Conservation (phyloP, 2,888 invertebrate species). For the Hanleya hanleyi region DNA sequence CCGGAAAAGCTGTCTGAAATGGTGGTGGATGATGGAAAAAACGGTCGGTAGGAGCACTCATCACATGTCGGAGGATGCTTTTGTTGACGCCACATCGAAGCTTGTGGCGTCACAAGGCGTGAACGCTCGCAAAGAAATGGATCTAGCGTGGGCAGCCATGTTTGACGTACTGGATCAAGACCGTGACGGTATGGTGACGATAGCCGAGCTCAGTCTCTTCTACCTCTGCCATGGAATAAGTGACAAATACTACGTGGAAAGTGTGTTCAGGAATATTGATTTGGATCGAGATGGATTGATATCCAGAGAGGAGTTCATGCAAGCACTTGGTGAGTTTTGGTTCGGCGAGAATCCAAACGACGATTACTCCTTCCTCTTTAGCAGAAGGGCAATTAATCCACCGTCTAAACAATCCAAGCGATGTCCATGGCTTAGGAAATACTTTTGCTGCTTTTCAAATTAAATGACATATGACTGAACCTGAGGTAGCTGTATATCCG, state of each 20-base stretch:
- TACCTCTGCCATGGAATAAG: not conserved
- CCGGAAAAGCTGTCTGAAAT: not conserved
- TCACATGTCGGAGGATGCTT: not conserved
- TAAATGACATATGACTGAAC: too few relatives aligned
- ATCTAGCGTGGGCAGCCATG: not conserved
- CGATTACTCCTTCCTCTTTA: not conserved
- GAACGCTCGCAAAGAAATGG: not conserved
- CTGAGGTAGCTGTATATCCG: too few relatives aligned
- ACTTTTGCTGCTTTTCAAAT: not conserved
- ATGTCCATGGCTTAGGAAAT: not conserved
- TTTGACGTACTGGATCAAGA: not conserved
- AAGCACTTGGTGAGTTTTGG: not conserved
- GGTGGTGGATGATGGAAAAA: conserved; percentile 8
- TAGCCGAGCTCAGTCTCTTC: not conserved
- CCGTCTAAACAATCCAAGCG: not conserved
- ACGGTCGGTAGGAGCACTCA: not conserved
- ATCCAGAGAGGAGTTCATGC: not conserved
- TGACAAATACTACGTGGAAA: not conserved
- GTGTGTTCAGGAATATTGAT: not conserved
- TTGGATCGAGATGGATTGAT: not conserved
- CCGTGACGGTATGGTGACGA: not conserved
- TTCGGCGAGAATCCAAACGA: conserved; percentile 1
- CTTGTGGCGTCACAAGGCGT: not conserved
- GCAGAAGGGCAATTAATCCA: not conserved
- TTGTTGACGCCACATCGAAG: not conserved